Evolutionary conservation across 2,113 vertebrate species (phyloP), one percentile per base, ranked within the genome.

Genomic region (Salvelinus fontinalis): DNA sequence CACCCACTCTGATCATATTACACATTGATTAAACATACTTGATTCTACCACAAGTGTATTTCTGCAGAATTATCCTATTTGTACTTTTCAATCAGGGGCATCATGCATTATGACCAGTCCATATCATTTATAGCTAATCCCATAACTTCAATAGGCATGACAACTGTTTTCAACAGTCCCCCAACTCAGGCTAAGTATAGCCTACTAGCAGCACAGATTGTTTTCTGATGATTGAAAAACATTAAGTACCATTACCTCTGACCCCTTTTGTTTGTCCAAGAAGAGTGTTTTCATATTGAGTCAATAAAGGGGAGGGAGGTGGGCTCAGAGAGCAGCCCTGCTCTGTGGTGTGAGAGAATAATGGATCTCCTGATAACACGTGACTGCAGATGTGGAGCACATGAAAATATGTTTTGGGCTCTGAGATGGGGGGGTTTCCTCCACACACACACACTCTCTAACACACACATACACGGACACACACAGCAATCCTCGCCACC

Each of bases 291-390:
- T 89, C 80, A 82, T 82, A 67, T 70, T n/a, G 68, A 81, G 79
- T 89, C 81, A 87, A 87, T 91, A 88, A 86, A 85, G 71, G 74
- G 83, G 73, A 84, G 80, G 83, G 79, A 62, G 76, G 74, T 67
- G 65, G 59, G 39, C 77, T 76, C 59, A 26, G 27, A 22, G 2
- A 22, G n/a, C n/a, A 22, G 59, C 59, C 20, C 59, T 22, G 65
- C 16, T 69, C 67, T 73, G 67, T 67, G 67, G 54, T 48, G 16
- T 0, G 4, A 74, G n/a, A 77, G 62, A 68, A 74, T 80, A 70
- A 81, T 71, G 67, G 75, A 78, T 75, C 60, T 8, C 13, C 69
- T 49, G 48, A 65, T 70, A 69, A 74, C 27, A 74, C 39, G 26
- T 22, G 13, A 71, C 78, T 81, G 51, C 75, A 75, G 78, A 81